Base-by-base conservation (phyloP, 2,797 vertebrate species). In the Chiloscyllium punctatum region DNA sequence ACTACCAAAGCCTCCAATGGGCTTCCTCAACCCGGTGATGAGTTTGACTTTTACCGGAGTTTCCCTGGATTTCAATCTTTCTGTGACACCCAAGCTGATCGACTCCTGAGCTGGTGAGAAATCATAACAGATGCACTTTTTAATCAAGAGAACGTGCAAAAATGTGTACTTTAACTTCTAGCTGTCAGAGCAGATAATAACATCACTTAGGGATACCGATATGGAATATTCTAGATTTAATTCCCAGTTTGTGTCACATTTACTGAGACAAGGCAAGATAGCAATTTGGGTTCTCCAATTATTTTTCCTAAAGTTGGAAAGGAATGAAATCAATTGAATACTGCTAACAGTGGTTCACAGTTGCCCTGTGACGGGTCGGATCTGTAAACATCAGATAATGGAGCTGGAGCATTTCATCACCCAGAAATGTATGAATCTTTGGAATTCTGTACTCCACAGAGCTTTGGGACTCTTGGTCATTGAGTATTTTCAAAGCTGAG, bases 11-110 rank as follows among this genome's bases (percentile, higher is more conserved):
- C 99, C 0, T 98, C 99, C 0, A 98, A 97, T 0, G 96, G 97
- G 74, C 97, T 99, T 0, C 99, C 99, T 25, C 98, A 99, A 96
- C 96, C 97, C 1, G 99, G 99, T 0, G 99, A 99, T 0, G 99
- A 99, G 57, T 99, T 98, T 23, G 99, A 99, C 96, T 99, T 99
- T 97, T 99, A 99, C 96, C 97, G 98, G 90, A 99, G 99, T 97
- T 99, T 99, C 96, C 98, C 99, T 0, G 98, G 98, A 0, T 99
- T 99, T 97, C 98, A 97, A 30, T 98, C 98, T 0, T 99, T 98
- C 97, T 99, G 99, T 96, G 97, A 97, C 84, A 98, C 97, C 0
- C 99, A 99, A 96, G 98, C 98, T 4, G 98, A 99, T 88, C 97
- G 96, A 42, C 97, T 99, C 66, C 96, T 99, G 69, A 98, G 97